Percentiles rank a stretch among this genome's conserved stretches.
These are phyloP conservation scores for Lutjanus argentimaculatus DNA, from an alignment of 2,797 vertebrate species.

Conservation along the genomic window DNA sequence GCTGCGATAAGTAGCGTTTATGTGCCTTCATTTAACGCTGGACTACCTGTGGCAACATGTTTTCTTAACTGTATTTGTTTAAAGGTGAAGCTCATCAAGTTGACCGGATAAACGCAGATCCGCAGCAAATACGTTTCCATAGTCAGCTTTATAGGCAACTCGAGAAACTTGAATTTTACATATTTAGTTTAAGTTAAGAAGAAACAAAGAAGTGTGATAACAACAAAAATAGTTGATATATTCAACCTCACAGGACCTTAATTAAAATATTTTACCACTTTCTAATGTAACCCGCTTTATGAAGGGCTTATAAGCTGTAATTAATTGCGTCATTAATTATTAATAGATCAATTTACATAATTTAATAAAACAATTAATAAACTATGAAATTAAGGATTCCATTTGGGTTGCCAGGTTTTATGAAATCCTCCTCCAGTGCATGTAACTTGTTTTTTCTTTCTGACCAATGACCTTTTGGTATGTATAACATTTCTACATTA, in stretches of 20 bases:
- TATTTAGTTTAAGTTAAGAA: not conserved
- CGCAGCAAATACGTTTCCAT: not conserved
- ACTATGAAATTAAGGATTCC: not conserved
- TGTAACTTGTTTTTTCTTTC: not conserved
- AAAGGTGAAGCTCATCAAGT: not conserved
- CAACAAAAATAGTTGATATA: not conserved
- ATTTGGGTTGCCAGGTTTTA: constrained; percentile 7
- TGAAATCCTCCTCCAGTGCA: not conserved
- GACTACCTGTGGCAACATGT: not conserved
- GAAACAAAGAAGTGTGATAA: not conserved
- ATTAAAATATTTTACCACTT: not conserved
- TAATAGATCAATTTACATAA: not conserved
- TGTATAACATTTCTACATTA: no score
- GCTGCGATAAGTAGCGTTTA: not conserved
- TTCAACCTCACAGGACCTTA: no score
- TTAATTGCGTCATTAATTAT: not conserved
- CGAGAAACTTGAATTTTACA: not conserved
- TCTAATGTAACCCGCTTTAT: not conserved
- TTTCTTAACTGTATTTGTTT: not conserved
- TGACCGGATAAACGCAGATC: constrained; percentile 44
- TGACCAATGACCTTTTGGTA: not conserved
- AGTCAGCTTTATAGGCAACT: not conserved
- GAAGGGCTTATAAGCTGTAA: not conserved
- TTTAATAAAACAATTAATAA: no score
- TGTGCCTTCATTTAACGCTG: not conserved